Evolutionary conservation across 2,113 vertebrate species (phyloP).

Genomic region (Dromas ardeola): DNA sequence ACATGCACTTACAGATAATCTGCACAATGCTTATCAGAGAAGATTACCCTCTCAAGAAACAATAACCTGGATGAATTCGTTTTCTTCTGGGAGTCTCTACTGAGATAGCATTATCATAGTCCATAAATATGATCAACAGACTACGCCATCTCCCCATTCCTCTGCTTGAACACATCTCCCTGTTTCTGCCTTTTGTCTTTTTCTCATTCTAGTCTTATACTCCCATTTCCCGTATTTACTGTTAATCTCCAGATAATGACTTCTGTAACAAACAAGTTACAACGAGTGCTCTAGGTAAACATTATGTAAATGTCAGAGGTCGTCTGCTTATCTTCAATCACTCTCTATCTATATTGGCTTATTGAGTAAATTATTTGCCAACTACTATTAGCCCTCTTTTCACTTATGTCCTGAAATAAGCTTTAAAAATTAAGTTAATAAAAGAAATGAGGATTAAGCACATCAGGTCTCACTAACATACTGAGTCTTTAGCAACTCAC

Average conservation of each 20-base stretch:
- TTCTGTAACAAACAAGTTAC: conserved; percentile 13
- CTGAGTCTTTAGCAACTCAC: neutral
- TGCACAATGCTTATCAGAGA: neutral
- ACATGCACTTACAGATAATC: neutral
- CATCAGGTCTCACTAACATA: neutral
- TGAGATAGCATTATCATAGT: neutral
- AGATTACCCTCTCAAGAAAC: conserved; percentile 20
- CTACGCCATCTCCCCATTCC: neutral
- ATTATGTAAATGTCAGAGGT: neutral
- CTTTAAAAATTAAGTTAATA: neutral
- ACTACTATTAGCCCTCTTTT: neutral
- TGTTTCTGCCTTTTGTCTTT: neutral
- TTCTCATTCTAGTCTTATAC: neutral
- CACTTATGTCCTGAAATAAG: neutral
- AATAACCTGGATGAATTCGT: conserved; percentile 2
- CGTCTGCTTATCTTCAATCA: conserved; percentile 6
- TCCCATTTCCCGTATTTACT: neutral
- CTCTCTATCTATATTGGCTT: neutral
- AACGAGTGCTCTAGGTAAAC: neutral
- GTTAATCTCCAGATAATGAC: neutral
- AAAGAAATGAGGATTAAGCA: neutral
- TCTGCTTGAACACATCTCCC: neutral
- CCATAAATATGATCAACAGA: neutral
- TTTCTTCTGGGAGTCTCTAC: neutral
- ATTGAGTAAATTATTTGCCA: neutral